Conservation (phyloP, 2,888 invertebrate species). For the Gordius sp. region DNA sequence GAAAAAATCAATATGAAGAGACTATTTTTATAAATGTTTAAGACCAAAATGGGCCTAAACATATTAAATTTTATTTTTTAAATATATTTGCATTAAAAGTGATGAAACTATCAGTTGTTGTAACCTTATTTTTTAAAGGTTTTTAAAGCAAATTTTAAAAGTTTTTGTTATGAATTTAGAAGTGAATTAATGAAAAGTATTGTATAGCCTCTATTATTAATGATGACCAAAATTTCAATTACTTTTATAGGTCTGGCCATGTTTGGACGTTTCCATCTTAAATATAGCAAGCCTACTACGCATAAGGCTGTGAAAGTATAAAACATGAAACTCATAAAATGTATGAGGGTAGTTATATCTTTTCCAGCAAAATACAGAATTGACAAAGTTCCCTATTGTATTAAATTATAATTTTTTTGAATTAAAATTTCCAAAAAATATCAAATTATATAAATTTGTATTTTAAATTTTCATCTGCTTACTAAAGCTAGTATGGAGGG, state of each 20-base stretch:
- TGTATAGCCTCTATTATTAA: too few relatives aligned
- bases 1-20: too few relatives aligned
- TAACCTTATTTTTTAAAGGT: too few relatives aligned
- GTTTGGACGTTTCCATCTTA: conserved; percentile 39
- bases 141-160: too few relatives aligned
- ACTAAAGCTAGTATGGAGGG: conserved; percentile 49
- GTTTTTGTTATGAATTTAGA: too few relatives aligned
- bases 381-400: neutral
- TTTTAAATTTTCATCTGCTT: neutral
- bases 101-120: too few relatives aligned
- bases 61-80: too few relatives aligned
- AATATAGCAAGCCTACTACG: conserved; percentile 65
- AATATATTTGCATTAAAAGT: too few relatives aligned
- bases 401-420: neutral
- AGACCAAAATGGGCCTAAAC: too few relatives aligned
- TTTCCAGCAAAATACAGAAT: conserved; percentile 60
- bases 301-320: conserved; percentile 44
- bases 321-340: conserved; percentile 47
- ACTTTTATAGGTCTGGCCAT: conserved; percentile 21
- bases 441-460: neutral
- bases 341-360: conserved; percentile 73
- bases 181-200: too few relatives aligned
- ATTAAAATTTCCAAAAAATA: neutral
- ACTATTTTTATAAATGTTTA: too few relatives aligned
- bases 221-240: too few relatives aligned